phyloP scores from a whole-genome alignment of 2,113 vertebrate species.

The Bubo scandiacus region DNA sequence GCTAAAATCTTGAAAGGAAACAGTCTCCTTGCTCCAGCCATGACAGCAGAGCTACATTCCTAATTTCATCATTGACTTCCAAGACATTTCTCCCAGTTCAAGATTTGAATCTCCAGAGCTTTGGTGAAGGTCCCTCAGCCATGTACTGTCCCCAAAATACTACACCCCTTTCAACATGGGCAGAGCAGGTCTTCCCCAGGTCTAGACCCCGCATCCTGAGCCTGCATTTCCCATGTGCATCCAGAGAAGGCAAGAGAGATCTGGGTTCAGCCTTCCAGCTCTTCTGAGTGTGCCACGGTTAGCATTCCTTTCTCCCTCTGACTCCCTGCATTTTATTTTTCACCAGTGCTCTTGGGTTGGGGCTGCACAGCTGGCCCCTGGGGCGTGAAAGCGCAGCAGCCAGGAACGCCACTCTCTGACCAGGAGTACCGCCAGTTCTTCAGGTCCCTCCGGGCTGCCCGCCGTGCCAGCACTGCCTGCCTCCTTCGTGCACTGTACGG shows the following conservation, averaged over 20 bases:
- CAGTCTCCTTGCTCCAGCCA: background rate
- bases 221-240: background rate
- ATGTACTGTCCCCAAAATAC: background rate
- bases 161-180: background rate
- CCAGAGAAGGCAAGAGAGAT: background rate
- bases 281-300: rapidly evolving
- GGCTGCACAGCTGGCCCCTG: background rate
- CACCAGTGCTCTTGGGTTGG: conserved; percentile 12
- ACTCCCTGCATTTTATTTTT: background rate
- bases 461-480: background rate
- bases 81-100: background rate
- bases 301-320: background rate
- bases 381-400: background rate
- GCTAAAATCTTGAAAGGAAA: background rate
- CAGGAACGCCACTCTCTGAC: background rate
- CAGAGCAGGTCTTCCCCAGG: background rate
- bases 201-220: background rate
- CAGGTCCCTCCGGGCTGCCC: background rate
- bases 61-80: background rate
- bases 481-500: background rate
- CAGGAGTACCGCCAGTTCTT: conserved; percentile 53
- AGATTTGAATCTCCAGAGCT: background rate
- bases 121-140: background rate
- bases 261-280: background rate
- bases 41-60: background rate